phyloP scores from a whole-genome alignment of 2,797 vertebrate genomes.

The Chelidonichthys spinosus region DNA sequence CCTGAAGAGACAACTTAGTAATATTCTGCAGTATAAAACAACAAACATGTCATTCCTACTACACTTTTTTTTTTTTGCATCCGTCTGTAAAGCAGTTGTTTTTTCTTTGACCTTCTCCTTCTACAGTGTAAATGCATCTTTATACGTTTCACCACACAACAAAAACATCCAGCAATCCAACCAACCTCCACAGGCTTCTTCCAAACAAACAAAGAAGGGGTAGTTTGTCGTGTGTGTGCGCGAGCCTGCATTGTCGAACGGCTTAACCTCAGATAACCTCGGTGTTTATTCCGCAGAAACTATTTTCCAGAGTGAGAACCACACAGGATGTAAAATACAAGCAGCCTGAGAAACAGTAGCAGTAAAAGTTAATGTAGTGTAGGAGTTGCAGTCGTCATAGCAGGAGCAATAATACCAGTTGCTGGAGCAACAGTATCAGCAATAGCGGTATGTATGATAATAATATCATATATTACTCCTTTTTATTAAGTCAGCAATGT shows the following conservation, averaged over 20 bases:
- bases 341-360: not conserved
- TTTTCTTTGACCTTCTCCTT: constrained; percentile 23
- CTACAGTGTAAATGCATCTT: not conserved
- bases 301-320: not conserved
- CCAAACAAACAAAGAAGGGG: not conserved
- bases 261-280: constrained; percentile 23
- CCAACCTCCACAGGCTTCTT: constrained; percentile 6
- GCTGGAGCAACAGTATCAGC: constrained; percentile 11
- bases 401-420: not conserved
- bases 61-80: no score
- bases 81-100: not conserved
- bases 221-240: not conserved
- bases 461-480: not conserved
- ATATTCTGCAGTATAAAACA: not conserved
- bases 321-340: constrained; percentile 8
- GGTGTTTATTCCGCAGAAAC: constrained; percentile 2
- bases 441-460: not conserved
- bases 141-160: not conserved
- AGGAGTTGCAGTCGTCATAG: not conserved
- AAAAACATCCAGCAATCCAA: not conserved
- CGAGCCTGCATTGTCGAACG: not conserved
- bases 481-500: constrained; percentile 28
- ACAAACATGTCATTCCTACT: not conserved
- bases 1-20: not conserved
- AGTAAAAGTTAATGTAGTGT: not conserved